Percentiles rank a stretch among this genome's conserved stretches.
These are phyloP conservation scores for Vidua macroura DNA, from an alignment of 2,113 vertebrate species.

Conservation along the genomic window DNA sequence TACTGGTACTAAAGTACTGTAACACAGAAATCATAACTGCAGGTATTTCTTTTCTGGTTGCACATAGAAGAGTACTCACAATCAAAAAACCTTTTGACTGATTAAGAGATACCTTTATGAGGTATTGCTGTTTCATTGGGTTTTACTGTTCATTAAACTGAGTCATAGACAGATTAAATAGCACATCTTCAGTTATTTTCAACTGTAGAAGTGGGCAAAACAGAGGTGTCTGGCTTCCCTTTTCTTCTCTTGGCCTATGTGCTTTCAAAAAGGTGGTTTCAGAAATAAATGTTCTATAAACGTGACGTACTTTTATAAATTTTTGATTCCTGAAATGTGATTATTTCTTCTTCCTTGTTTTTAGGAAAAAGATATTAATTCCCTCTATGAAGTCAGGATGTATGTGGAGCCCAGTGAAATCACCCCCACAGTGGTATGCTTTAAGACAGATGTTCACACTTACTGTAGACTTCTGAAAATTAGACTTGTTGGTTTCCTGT, in stretches of 20 bases:
- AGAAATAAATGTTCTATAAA: background rate
- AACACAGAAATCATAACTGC: background rate
- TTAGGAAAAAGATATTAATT: constrained; percentile 85
- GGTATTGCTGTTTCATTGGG: background rate
- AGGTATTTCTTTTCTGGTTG: background rate
- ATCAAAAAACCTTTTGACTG: background rate
- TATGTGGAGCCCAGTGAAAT: constrained; percentile 95
- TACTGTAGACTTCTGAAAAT: background rate
- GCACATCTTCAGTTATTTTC: background rate
- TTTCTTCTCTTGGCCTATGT: background rate
- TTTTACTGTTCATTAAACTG: background rate
- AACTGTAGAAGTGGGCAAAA: background rate
- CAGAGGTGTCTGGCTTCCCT: background rate
- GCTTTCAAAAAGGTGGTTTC: background rate
- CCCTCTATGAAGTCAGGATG: constrained; percentile 85
- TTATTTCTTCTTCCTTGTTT: background rate
- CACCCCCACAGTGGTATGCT: constrained; percentile 81
- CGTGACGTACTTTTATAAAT: background rate
- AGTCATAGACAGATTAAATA: background rate
- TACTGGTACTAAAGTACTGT: background rate
- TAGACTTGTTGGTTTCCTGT: background rate
- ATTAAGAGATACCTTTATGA: background rate
- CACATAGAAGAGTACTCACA: background rate
- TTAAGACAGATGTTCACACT: background rate
- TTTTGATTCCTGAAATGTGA: background rate